Percentiles rank a stretch among this genome's conserved stretches.
These are phyloP conservation scores for Sapajus apella DNA, from an alignment of 2,113 vertebrate species.

Conservation along the genomic window DNA sequence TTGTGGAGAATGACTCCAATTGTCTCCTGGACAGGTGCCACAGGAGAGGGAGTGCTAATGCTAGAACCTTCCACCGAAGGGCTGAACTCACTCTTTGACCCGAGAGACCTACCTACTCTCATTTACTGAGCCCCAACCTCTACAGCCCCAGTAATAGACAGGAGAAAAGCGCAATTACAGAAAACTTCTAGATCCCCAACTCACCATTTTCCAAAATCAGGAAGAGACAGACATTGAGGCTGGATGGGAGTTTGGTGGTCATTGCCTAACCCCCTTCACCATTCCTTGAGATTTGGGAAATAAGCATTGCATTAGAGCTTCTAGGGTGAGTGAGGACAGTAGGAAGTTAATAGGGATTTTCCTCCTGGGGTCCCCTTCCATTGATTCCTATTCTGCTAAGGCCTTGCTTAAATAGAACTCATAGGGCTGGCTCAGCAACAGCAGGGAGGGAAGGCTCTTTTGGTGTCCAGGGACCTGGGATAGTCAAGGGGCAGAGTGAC, in stretches of 20 bases:
- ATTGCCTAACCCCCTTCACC: neutral
- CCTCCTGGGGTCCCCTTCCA: neutral
- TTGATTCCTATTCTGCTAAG: neutral
- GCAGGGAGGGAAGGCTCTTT: neutral
- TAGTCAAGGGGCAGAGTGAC: neutral
- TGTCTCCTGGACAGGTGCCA: neutral
- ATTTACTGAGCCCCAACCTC: neutral
- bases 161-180: neutral
- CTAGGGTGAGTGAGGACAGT: neutral
- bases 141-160: neutral
- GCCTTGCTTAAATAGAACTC: conserved; percentile 4
- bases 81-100: neutral
- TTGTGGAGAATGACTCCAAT: neutral
- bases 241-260: neutral
- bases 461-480: neutral
- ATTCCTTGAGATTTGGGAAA: neutral
- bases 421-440: neutral
- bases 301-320: neutral
- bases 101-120: neutral
- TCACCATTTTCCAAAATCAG: neutral
- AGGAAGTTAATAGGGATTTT: neutral
- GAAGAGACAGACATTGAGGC: neutral
- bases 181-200: neutral
- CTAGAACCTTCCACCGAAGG: neutral
- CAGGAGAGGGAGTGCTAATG: neutral